phyloP scores from a whole-genome alignment of 2,888 invertebrate species.

The Xanthorhoe designata region DNA sequence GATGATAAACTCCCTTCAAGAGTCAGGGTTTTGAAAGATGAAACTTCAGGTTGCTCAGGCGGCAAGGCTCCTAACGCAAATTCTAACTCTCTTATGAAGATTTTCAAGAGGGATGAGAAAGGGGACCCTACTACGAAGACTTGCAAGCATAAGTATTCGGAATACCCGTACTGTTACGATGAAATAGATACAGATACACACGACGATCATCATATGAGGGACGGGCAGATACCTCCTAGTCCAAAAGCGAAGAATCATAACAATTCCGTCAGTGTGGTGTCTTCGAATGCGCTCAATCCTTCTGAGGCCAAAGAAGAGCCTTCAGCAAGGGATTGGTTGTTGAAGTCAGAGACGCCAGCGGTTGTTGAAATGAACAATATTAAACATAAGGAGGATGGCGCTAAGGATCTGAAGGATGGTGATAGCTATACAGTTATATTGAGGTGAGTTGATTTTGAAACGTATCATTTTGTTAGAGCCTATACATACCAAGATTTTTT shows the following conservation, averaged over 20 bases:
- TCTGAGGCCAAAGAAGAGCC: slow-evolving; percentile 73
- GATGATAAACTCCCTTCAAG: slow-evolving; percentile 88
- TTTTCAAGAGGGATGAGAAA: slow-evolving; percentile 76
- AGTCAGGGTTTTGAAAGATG: slow-evolving; percentile 91
- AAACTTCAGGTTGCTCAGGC: slow-evolving; percentile 76
- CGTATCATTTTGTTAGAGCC: too few relatives aligned
- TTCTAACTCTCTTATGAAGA: slow-evolving; percentile 73
- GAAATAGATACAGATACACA: slow-evolving; percentile 92
- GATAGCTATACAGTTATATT: slow-evolving; percentile 93
- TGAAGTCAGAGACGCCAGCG: slow-evolving; percentile 70
- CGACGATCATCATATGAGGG: slow-evolving; percentile 85
- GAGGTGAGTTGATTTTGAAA: slow-evolving; percentile 66
- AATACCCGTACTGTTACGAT: slow-evolving; percentile 94
- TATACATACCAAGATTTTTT: too few relatives aligned
- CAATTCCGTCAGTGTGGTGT: slow-evolving; percentile 80
- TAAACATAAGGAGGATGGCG: slow-evolving; percentile 75
- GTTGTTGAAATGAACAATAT: slow-evolving; percentile 81
- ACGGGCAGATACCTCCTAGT: slow-evolving; percentile 73
- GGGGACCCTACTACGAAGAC: slow-evolving; percentile 86
- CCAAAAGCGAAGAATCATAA: slow-evolving; percentile 78
- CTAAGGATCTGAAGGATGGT: slow-evolving; percentile 83
- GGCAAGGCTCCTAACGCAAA: slow-evolving; percentile 75
- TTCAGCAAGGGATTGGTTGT: slow-evolving; percentile 75
- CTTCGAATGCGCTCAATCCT: slow-evolving; percentile 72
- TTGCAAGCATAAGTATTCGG: slow-evolving; percentile 95